Evolutionary conservation across 2,113 vertebrate species (phyloP).

Genomic region (Nematolebias whitei): DNA sequence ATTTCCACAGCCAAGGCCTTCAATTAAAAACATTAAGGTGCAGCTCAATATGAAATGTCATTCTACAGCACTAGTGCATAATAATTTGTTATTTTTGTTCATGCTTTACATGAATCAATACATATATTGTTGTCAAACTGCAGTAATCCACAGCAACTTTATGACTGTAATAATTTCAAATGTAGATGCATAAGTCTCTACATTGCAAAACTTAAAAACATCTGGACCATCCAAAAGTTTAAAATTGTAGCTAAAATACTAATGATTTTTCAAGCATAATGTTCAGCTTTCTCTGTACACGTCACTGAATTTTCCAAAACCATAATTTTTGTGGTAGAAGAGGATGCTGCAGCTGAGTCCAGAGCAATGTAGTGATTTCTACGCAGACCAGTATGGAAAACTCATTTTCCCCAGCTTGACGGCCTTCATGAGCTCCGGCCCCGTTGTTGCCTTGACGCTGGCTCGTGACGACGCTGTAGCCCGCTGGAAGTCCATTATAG

Average conservation of each 20-base stretch:
- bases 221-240: too few relatives aligned
- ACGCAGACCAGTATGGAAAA: slow-evolving; percentile 90
- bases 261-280: not conserved
- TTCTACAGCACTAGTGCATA: too few relatives aligned
- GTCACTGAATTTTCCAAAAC: slow-evolving; percentile 3
- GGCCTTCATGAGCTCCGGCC: slow-evolving; percentile 95
- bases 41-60: too few relatives aligned
- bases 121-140: too few relatives aligned
- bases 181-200: too few relatives aligned
- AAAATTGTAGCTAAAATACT: not conserved
- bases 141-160: too few relatives aligned
- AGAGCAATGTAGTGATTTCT: slow-evolving; percentile 95
- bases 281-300: not conserved
- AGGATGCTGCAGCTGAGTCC: slow-evolving; percentile 88
- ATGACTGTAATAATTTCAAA: too few relatives aligned
- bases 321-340: slow-evolving; percentile 76
- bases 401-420: slow-evolving; percentile 90
- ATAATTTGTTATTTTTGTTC: too few relatives aligned
- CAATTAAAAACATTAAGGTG: too few relatives aligned
- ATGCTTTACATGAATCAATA: too few relatives aligned
- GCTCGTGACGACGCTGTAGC: slow-evolving; percentile 84
- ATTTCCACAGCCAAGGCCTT: too few relatives aligned
- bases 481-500: slow-evolving; percentile 90
- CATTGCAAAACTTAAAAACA: not conserved
- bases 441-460: slow-evolving; percentile 85